phyloP scores from a whole-genome alignment of 2,113 vertebrate genomes.

The Menura novaehollandiae region DNA sequence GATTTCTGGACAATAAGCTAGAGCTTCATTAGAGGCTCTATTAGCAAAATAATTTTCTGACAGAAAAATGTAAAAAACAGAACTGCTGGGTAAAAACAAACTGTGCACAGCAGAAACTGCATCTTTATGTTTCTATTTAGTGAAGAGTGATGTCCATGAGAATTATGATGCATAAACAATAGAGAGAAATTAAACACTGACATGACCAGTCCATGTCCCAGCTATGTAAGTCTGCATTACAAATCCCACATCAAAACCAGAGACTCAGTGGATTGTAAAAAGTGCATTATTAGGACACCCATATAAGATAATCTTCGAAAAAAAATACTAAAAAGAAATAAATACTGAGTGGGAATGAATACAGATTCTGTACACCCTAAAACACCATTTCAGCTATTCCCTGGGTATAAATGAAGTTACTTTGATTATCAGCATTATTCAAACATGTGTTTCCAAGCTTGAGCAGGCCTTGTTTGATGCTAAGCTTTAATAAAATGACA shows the following conservation, averaged over 20 bases:
- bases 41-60: background rate
- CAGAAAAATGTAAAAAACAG: background rate
- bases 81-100: background rate
- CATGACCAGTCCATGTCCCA: background rate
- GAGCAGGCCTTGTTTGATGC: conserved; percentile 9
- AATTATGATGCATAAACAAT: background rate
- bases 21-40: background rate
- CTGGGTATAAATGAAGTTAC: conserved; percentile 75
- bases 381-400: conserved; percentile 12
- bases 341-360: background rate
- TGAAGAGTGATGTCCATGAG: background rate
- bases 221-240: background rate
- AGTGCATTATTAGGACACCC: background rate
- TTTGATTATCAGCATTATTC: conserved; percentile 81
- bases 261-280: background rate
- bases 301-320: background rate
- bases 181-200: background rate
- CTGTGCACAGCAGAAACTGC: background rate
- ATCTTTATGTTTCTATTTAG: background rate
- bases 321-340: background rate
- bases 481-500: conserved; percentile 32
- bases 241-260: background rate
- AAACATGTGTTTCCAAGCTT: conserved; percentile 58
- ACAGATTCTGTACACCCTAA: background rate
- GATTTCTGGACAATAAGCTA: background rate